Percentiles rank a stretch among this genome's conserved stretches.
These are phyloP conservation scores for Clamator glandarius DNA, from an alignment of 2,797 vertebrate species.

Conservation along the genomic window DNA sequence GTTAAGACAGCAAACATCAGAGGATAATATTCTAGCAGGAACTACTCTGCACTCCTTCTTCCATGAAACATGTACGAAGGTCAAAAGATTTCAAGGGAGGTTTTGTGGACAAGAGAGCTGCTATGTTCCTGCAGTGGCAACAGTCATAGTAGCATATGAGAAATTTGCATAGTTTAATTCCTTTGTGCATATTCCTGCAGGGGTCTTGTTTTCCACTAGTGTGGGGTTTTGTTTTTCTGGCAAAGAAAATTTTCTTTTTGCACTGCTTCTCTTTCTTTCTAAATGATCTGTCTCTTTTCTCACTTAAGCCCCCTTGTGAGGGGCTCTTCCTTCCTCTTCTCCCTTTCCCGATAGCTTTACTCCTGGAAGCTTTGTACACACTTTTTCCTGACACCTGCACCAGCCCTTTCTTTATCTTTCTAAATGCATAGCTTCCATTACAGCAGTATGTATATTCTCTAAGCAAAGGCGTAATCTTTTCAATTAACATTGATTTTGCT, in stretches of 20 bases:
- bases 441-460: neutral
- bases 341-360: neutral
- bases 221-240: neutral
- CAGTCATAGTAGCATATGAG: neutral
- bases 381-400: neutral
- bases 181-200: neutral
- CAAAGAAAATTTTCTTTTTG: neutral
- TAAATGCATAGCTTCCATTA: neutral
- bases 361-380: neutral
- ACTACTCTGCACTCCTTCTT: neutral
- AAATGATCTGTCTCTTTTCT: neutral
- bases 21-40: constrained; percentile 24
- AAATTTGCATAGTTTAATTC: neutral
- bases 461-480: neutral
- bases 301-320: neutral
- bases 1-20: constrained; percentile 6
- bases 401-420: neutral
- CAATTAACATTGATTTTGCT: neutral
- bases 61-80: neutral
- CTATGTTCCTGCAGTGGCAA: neutral
- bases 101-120: neutral
- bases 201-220: neutral
- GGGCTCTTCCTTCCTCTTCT: neutral
- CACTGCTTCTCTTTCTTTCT: neutral
- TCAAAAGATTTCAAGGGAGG: neutral